Base-by-base conservation (phyloP, 1,140 invertebrate genomes). In the Aphidius ervi region DNA sequence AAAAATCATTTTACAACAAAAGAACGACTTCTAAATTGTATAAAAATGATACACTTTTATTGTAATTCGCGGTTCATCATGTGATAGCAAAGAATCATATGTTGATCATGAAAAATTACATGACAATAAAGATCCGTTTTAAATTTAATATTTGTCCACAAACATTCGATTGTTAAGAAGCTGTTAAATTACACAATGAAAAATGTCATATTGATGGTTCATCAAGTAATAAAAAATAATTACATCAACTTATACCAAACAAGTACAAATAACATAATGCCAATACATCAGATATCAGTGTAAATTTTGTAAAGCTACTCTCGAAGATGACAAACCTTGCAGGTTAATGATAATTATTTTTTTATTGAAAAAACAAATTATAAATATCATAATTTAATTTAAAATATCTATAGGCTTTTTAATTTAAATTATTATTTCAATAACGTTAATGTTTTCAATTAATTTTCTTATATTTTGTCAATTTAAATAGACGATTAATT, bases 81-180 rank as follows among this genome's bases (percentile, higher is more conserved):
- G n/a, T n/a, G n/a, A n/a, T n/a, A n/a, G n/a, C n/a, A n/a, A n/a
- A n/a, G n/a, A n/a, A n/a, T n/a, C n/a, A n/a, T n/a, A n/a, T n/a
- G n/a, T n/a, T n/a, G n/a, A n/a, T n/a, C n/a, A n/a, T n/a, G n/a
- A n/a, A n/a, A n/a, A n/a, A n/a, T n/a, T n/a, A n/a, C n/a, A n/a
- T n/a, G n/a, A n/a, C n/a, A n/a, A n/a, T n/a, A n/a, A n/a, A n/a
- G n/a, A n/a, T n/a, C n/a, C n/a, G n/a, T n/a, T n/a, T n/a, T n/a
- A n/a, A n/a, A n/a, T n/a, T n/a, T n/a, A n/a, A 76, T 31, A 49
- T 68, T 46, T 76, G 75, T 62, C 46, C 53, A 6, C 67, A 71
- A 47, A 68, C 63, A n/a, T 76, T 75, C 41, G 64, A 72, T 23
- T 50, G 66, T 3, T 68, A 72, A 59, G 64, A 69, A 9, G 64